Conservation (phyloP, 1,140 invertebrate species). For the Chironomus tepperi region DNA sequence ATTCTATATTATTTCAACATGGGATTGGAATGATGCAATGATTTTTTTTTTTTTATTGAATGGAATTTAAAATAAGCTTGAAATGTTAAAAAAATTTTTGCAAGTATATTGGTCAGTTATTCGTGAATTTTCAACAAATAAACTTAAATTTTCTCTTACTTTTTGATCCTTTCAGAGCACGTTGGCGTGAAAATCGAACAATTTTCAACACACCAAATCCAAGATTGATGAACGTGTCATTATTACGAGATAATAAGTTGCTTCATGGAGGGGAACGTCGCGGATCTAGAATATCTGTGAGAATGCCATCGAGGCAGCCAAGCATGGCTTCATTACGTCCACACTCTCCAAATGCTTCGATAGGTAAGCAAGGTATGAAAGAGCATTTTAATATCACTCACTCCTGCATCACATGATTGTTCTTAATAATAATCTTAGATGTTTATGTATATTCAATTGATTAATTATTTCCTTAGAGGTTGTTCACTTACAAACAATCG, state of each 20-base stretch:
- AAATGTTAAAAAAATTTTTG: too few relatives aligned
- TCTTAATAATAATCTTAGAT: constrained; percentile 2
- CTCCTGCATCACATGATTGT: constrained; percentile 18
- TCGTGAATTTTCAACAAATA: too few relatives aligned
- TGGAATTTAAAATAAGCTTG: too few relatives aligned
- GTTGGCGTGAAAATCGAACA: constrained; percentile 83
- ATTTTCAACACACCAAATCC: constrained; percentile 94
- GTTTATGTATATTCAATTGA: not conserved
- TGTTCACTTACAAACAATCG: too few relatives aligned
- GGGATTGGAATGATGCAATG: too few relatives aligned
- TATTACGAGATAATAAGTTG: constrained; percentile 71
- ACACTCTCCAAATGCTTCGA: constrained; percentile 64
- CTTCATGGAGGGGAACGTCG: constrained; percentile 65
- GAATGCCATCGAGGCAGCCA: constrained; percentile 67
- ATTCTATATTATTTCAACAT: too few relatives aligned
- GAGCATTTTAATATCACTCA: not conserved
- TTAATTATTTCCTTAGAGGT: too few relatives aligned
- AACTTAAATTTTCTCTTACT: constrained; percentile 2
- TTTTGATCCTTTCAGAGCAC: constrained; percentile 54
- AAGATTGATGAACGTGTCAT: constrained; percentile 75
- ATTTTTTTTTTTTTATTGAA: too few relatives aligned
- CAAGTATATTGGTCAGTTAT: too few relatives aligned
- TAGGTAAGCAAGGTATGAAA: constrained; percentile 58
- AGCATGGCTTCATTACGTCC: constrained; percentile 71
- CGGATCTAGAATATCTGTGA: constrained; percentile 64